Conservation (phyloP, 2,888 invertebrate genomes). For the Psococerastis gibbosa region DNA sequence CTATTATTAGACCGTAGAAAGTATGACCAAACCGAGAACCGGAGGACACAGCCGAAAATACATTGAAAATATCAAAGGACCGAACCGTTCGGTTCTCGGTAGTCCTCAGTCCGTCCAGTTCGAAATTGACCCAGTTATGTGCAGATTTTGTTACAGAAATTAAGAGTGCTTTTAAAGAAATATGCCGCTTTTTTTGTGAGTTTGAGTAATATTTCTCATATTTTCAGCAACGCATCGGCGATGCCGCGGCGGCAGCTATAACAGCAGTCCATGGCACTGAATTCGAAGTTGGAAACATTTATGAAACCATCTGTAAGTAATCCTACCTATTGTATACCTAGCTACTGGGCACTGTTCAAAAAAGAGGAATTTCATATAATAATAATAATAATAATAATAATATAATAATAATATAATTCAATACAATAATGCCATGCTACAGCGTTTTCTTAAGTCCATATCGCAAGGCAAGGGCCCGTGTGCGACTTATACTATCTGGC, state of each 20-base stretch:
- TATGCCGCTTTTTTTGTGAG: background rate
- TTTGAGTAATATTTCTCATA: conserved; percentile 5
- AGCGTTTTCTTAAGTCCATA: too few species aligned
- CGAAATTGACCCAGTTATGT: background rate
- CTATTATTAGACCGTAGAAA: too few species aligned
- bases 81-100: background rate
- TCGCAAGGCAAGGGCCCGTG: too few species aligned
- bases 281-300: conserved; percentile 41
- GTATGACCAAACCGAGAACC: too few species aligned
- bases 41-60: too few species aligned
- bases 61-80: too few species aligned
- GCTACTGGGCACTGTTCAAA: background rate
- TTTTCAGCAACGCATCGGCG: conserved; percentile 28
- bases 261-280: conserved; percentile 35
- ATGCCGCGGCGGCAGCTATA: conserved; percentile 33
- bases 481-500: too few species aligned
- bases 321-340: background rate
- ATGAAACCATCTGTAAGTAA: conserved; percentile 34
- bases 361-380: too few species aligned
- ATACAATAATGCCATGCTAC: too few species aligned
- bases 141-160: too few species aligned
- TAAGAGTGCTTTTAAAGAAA: too few species aligned
- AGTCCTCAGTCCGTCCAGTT: background rate
- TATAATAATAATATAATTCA: background rate
- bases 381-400: background rate